Conservation (phyloP, 2,888 invertebrate genomes). For the Esperia sulphurella region DNA sequence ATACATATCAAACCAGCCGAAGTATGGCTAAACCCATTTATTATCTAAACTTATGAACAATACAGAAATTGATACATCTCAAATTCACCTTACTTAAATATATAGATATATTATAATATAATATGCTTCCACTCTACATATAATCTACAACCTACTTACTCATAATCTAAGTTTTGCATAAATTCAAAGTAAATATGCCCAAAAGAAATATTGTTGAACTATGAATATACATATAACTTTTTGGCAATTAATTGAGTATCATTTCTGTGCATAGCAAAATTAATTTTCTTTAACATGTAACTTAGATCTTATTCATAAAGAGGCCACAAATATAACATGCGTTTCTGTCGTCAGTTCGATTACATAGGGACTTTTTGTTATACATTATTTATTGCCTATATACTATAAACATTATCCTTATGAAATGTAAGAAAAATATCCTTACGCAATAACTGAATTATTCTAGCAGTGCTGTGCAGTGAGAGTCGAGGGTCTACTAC, state of each 20-base stretch:
- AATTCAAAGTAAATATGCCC: constrained; percentile 80
- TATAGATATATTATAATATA: constrained; percentile 71
- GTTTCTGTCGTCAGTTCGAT: constrained; percentile 79
- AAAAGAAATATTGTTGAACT: constrained; percentile 79
- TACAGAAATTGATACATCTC: constrained; percentile 80
- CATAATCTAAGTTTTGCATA: constrained; percentile 78
- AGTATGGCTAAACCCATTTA: constrained; percentile 80
- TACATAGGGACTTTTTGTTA: constrained; percentile 78
- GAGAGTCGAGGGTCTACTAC: constrained; percentile 59
- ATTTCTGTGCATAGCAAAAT: constrained; percentile 80
- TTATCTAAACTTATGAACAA: constrained; percentile 79
- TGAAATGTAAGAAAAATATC: constrained; percentile 77
- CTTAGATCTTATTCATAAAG: constrained; percentile 79
- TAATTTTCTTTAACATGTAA: constrained; percentile 78
- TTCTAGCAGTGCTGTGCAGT: constrained; percentile 76
- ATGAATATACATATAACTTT: constrained; percentile 79
- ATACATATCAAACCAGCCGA: constrained; percentile 80
- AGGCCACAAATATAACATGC: constrained; percentile 80
- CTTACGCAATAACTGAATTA: constrained; percentile 76
- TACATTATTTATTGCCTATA: constrained; percentile 75
- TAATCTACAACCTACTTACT: constrained; percentile 78
- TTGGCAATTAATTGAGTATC: constrained; percentile 81
- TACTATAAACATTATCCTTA: constrained; percentile 72
- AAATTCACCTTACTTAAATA: constrained; percentile 76
- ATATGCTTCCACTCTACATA: constrained; percentile 79